Evolutionary conservation across 2,797 vertebrate genomes (phyloP).

Genomic region (Chaetodon trifasciatus): DNA sequence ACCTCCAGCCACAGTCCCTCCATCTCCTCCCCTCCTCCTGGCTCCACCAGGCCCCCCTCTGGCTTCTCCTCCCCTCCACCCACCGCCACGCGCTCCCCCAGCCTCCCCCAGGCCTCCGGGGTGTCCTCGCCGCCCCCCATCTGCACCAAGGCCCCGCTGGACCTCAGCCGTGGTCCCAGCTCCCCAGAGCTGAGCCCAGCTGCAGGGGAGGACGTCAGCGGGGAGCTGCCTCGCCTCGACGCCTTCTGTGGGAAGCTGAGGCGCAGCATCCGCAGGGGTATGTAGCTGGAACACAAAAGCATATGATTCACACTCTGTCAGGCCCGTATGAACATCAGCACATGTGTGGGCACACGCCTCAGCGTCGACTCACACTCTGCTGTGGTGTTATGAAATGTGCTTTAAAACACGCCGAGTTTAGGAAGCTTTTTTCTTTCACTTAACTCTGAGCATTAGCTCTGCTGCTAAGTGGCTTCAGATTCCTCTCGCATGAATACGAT

Average conservation of each 20-base stretch:
- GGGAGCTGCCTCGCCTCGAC: conserved; percentile 89
- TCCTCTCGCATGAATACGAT: background rate
- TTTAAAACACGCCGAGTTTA: background rate
- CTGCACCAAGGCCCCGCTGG: conserved; percentile 86
- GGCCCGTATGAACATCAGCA: conserved; percentile 13
- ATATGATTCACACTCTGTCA: conserved; percentile 32
- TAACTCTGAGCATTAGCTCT: too few species aligned
- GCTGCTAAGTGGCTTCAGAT: background rate
- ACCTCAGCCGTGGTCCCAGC: conserved; percentile 88
- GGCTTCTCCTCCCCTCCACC: conserved; percentile 87
- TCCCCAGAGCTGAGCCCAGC: conserved; percentile 89
- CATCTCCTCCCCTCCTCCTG: conserved; percentile 83
- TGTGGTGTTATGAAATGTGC: background rate
- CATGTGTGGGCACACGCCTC: conserved; percentile 30
- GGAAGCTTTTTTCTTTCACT: background rate
- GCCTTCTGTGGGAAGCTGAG: conserved; percentile 92
- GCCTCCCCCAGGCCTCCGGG: conserved; percentile 68
- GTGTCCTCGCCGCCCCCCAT: conserved; percentile 85
- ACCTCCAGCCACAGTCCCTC: conserved; percentile 88
- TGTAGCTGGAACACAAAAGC: conserved; percentile 12
- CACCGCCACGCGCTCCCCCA: conserved; percentile 87
- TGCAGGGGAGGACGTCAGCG: conserved; percentile 84
- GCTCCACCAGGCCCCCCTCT: conserved; percentile 79
- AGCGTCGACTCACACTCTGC: background rate
- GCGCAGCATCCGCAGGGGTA: conserved; percentile 92